Evolutionary conservation across 2,888 invertebrate genomes (phyloP).

Genomic region (Nephrotoma appendiculata): DNA sequence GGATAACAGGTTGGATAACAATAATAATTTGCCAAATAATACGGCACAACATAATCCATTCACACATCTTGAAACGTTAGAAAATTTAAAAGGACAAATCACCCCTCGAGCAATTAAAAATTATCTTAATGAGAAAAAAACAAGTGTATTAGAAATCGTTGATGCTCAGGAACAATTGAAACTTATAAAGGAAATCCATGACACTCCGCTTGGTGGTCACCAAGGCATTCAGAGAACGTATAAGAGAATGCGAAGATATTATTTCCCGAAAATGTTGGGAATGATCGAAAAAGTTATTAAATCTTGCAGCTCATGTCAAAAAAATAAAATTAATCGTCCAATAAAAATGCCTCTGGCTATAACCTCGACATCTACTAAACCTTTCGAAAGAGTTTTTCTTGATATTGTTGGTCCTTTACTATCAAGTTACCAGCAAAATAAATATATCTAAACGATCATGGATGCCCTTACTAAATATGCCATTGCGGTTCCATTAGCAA

Average conservation of each 20-base stretch:
- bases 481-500: no score
- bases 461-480: not conserved
- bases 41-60: not conserved
- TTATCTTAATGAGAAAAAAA: no score
- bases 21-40: not conserved
- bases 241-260: not conserved
- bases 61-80: no score
- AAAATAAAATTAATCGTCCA: not conserved
- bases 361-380: no score
- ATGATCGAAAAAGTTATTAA: not conserved
- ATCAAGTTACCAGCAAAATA: no score
- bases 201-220: not conserved
- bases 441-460: no score
- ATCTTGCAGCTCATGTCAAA: not conserved
- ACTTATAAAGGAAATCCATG: not conserved
- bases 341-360: no score
- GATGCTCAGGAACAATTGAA: not conserved
- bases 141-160: not conserved
- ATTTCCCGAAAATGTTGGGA: not conserved
- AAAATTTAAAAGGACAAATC: no score
- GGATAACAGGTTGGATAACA: not conserved
- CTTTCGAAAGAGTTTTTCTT: no score
- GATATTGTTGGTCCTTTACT: no score
- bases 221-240: not conserved
- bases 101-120: no score